Evolutionary conservation across 1,140 invertebrate species (phyloP).

Genomic region (Aricia agestis): DNA sequence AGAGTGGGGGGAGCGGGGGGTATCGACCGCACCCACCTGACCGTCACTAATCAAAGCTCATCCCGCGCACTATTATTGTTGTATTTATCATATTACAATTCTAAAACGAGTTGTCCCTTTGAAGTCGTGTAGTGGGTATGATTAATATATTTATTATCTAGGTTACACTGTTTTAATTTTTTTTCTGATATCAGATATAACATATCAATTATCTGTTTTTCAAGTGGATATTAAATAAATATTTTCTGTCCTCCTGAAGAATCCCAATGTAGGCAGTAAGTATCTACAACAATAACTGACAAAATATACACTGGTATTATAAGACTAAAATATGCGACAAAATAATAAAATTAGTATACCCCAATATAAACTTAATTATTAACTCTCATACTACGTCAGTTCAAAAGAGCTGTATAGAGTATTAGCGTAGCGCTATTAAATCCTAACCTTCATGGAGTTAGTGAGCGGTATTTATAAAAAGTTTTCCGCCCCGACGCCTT

Average conservation of each 20-base stretch:
- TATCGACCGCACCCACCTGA: slow-evolving; percentile 70
- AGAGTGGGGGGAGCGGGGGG: slow-evolving; percentile 29
- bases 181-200: background rate
- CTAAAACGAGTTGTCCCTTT: slow-evolving; percentile 16
- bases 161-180: background rate
- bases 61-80: slow-evolving; percentile 68
- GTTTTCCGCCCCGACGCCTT: slow-evolving; percentile 5
- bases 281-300: too few relatives aligned
- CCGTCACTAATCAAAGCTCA: slow-evolving; percentile 73
- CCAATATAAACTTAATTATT: background rate
- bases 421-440: slow-evolving; percentile 1
- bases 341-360: background rate
- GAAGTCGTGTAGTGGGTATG: background rate
- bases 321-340: background rate
- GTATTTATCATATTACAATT: slow-evolving; percentile 46
- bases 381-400: background rate
- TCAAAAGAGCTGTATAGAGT: background rate
- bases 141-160: background rate
- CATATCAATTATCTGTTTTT: too few relatives aligned
- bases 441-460: background rate
- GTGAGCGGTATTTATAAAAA: slow-evolving; percentile 8
- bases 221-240: too few relatives aligned
- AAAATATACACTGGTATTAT: too few relatives aligned
- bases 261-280: too few relatives aligned
- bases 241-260: too few relatives aligned